Evolutionary conservation across 2,113 vertebrate species (phyloP).

Genomic region (Lanius collurio): DNA sequence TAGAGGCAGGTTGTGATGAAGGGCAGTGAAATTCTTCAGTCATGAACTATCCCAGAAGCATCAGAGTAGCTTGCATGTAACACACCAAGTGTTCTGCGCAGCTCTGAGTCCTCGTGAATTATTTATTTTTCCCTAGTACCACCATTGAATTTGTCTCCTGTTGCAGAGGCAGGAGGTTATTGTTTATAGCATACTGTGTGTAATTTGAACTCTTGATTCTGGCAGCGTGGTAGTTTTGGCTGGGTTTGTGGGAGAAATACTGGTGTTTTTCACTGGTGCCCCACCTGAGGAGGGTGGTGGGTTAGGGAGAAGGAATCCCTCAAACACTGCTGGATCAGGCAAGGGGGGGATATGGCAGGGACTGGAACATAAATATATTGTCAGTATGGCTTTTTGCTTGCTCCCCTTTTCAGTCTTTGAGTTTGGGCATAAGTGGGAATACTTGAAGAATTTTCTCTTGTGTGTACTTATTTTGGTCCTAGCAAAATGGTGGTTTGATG

Average conservation of each 20-base stretch:
- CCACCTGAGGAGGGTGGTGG: not conserved
- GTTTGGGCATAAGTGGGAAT: not conserved
- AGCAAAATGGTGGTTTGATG: not conserved
- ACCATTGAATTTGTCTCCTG: not conserved
- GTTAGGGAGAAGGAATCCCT: not conserved
- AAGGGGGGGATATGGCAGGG: not conserved
- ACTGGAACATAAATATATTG: not conserved
- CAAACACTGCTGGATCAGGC: not conserved
- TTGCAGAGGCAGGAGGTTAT: not conserved
- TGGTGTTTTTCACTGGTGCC: not conserved
- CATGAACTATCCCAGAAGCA: not conserved
- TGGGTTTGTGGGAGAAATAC: not conserved
- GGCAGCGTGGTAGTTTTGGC: not conserved
- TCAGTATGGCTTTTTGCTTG: not conserved
- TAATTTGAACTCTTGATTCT: not conserved
- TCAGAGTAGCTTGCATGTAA: not conserved
- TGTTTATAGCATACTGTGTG: not conserved
- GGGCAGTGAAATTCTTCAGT: not conserved
- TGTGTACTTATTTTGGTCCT: not conserved
- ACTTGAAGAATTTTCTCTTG: not conserved
- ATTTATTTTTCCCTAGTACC: not conserved
- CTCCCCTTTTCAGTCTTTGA: not conserved
- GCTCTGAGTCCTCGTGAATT: not conserved
- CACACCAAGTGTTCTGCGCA: accelerated
- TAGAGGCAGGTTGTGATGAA: not conserved